Evolutionary conservation across 2,797 vertebrate genomes (phyloP).

Genomic region (Lagorchestes hirsutus): DNA sequence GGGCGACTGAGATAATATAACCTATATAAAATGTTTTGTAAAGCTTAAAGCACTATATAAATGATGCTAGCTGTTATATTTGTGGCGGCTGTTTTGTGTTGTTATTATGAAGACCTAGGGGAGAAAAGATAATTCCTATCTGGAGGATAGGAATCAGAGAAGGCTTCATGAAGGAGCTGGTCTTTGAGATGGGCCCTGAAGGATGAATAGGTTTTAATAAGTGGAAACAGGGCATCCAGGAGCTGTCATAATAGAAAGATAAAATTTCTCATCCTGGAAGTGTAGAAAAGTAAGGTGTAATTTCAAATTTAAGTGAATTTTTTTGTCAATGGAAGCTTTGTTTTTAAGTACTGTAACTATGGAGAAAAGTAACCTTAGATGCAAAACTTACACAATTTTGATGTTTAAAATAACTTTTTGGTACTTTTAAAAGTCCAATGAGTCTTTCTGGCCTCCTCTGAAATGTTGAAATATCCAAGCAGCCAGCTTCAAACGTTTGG

Average conservation of each 20-base stretch:
- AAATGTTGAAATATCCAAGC: not conserved
- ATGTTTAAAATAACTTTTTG: not conserved
- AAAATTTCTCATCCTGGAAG: not conserved
- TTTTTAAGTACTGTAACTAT: not conserved
- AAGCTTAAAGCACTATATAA: not conserved
- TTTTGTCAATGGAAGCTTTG: not conserved
- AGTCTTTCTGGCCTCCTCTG: not conserved
- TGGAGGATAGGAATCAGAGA: not conserved
- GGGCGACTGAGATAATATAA: not conserved
- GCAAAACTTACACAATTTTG: not conserved
- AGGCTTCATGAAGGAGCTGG: not conserved
- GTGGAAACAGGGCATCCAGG: not conserved
- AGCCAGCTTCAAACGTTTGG: not conserved
- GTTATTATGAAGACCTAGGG: not conserved
- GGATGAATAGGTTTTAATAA: not conserved
- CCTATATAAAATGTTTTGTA: not conserved
- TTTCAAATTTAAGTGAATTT: not conserved
- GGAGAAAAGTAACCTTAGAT: not conserved
- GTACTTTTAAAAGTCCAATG: not conserved
- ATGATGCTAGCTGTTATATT: not conserved
- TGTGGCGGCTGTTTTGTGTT: not conserved
- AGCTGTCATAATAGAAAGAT: not conserved
- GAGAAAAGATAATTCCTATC: not conserved
- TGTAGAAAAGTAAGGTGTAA: not conserved
- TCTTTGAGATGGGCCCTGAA: not conserved